Conservation (phyloP, 1,140 invertebrate species). For the Drosophila tani region DNA sequence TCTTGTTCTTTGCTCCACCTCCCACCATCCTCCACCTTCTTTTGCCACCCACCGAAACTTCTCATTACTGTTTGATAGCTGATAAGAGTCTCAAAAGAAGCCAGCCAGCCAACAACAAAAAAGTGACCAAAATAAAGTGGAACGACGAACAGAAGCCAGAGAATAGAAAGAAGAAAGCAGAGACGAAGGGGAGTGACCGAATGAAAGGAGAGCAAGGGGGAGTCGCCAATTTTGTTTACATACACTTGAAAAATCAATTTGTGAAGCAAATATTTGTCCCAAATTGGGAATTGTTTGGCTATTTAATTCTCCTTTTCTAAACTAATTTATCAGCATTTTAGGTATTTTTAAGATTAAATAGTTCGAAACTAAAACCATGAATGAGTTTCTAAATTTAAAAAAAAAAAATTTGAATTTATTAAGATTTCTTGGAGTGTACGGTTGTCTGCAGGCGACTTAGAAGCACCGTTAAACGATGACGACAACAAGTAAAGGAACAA, state of each 20-base stretch:
- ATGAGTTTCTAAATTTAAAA: too few relatives aligned
- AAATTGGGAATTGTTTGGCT: not conserved
- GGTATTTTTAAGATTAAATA: not conserved
- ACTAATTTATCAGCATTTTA: too few relatives aligned
- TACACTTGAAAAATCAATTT: slow-evolving; percentile 3
- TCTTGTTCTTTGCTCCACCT: not conserved
- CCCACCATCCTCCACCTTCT: not conserved
- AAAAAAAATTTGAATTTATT: too few relatives aligned
- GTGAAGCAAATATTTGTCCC: not conserved
- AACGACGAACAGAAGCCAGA: slow-evolving; percentile 29
- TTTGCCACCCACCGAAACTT: slow-evolving; percentile 11
- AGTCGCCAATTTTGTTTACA: not conserved
- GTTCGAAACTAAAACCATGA: not conserved
- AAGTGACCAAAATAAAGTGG: slow-evolving; percentile 36
- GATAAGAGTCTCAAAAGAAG: slow-evolving; percentile 34
- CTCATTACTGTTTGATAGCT: slow-evolving; percentile 51
- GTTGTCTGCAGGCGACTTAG: slow-evolving; percentile 28
- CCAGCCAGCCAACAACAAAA: slow-evolving; percentile 14
- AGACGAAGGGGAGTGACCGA: not conserved
- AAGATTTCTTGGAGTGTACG: not conserved
- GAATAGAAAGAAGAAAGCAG: slow-evolving; percentile 10
- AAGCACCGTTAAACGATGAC: slow-evolving; percentile 76
- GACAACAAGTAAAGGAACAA: slow-evolving; percentile 43
- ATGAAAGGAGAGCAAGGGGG: not conserved
- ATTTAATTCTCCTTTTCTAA: too few relatives aligned